These are phyloP conservation scores for Macrophya alboannulata DNA, from an alignment of 2,888 invertebrate genomes.

Conservation along the genomic window DNA sequence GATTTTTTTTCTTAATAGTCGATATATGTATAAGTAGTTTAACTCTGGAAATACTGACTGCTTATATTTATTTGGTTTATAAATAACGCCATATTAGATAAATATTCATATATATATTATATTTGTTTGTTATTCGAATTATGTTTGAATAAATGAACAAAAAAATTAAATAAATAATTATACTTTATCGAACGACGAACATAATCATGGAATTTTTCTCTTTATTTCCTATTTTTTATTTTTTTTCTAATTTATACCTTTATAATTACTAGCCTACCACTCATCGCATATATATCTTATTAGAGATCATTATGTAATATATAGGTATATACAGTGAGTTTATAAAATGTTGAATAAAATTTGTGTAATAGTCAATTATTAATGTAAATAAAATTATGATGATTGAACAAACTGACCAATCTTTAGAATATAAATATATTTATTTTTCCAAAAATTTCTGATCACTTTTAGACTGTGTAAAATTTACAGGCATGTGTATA, in stretches of 20 bases:
- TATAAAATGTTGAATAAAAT: background rate
- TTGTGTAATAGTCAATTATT: background rate
- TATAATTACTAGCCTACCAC: background rate
- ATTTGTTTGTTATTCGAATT: constrained; percentile 5
- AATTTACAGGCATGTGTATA: too few species aligned
- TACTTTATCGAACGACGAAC: background rate
- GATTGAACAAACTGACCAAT: background rate
- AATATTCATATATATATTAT: background rate
- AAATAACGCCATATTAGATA: background rate
- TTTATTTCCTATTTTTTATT: background rate
- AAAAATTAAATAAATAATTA: background rate
- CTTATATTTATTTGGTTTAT: constrained; percentile 5
- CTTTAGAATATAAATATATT: too few species aligned
- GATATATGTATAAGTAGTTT: background rate
- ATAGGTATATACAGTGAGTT: background rate
- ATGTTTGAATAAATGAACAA: background rate
- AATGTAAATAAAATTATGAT: background rate
- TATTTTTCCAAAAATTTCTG: too few species aligned
- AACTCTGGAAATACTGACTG: constrained; percentile 19
- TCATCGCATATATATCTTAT: background rate
- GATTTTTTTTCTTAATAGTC: background rate
- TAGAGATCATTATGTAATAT: background rate
- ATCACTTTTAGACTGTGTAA: too few species aligned
- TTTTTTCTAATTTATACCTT: background rate
- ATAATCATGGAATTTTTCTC: background rate